Percentiles rank a stretch among this genome's conserved stretches.
Evolutionary conservation across 2,113 vertebrate genomes (phyloP).

Genomic region (Typhlomys cinereus): DNA sequence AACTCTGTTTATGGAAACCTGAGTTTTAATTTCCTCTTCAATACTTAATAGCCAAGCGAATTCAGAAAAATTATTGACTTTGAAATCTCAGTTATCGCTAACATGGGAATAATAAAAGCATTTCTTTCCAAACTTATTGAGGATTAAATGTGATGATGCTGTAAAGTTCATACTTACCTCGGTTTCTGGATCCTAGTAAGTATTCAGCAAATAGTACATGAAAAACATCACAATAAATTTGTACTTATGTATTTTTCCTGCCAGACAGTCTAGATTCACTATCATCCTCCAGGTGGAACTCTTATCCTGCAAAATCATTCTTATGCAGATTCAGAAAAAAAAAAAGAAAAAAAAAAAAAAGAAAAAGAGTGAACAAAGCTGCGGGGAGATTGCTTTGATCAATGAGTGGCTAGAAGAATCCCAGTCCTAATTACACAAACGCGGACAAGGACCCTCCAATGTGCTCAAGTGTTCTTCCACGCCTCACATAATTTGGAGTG

Average conservation of each 20-base stretch:
- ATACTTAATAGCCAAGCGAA: not conserved
- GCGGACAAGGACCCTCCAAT: conserved; percentile 59
- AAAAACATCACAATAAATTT: not conserved
- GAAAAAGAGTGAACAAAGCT: conserved; percentile 8
- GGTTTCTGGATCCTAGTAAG: not conserved
- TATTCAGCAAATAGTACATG: not conserved
- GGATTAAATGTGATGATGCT: not conserved
- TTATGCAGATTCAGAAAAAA: conserved; percentile 2
- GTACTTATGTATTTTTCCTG: not conserved
- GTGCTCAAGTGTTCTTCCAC: not conserved
- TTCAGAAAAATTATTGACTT: conserved; percentile 42
- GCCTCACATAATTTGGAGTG: not conserved
- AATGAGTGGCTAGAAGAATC: conserved; percentile 59
- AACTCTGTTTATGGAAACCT: not conserved
- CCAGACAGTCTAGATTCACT: not conserved
- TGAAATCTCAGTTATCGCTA: conserved; percentile 27
- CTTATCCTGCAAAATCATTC: conserved; percentile 46
- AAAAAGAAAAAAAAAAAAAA: not conserved
- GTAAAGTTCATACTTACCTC: not conserved
- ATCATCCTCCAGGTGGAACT: conserved; percentile 63
- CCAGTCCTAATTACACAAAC: conserved; percentile 59
- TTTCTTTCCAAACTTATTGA: not conserved
- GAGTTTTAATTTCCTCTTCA: conserved; percentile 24
- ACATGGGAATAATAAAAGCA: conserved; percentile 8
- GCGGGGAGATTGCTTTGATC: conserved; percentile 54